A percentile compares a stretch with the other conserved stretches of the same genome.
Evolutionary conservation across 2,888 invertebrate species (phyloP).

Genomic region (Drosophila mimetica): DNA sequence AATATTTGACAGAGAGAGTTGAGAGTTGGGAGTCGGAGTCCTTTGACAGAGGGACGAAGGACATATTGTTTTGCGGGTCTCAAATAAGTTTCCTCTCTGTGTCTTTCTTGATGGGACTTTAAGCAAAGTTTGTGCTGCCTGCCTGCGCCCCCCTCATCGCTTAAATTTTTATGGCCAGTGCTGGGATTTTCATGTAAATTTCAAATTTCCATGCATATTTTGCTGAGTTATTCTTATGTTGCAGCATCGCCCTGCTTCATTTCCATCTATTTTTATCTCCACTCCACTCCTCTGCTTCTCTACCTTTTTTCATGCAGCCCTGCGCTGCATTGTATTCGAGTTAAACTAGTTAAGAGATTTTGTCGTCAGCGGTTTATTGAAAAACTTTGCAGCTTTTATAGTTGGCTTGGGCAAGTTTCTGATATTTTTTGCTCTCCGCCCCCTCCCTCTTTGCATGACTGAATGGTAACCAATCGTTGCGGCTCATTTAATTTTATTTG

Average conservation of each 20-base stretch:
- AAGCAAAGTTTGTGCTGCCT: slow-evolving; percentile 32
- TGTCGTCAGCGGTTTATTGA: slow-evolving; percentile 65
- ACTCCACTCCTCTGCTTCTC: neutral
- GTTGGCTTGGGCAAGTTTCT: slow-evolving; percentile 40
- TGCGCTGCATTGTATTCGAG: slow-evolving; percentile 41
- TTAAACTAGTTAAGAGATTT: slow-evolving; percentile 73
- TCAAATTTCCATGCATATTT: slow-evolving; percentile 75
- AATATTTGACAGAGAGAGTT: slow-evolving; percentile 58
- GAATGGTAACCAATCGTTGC: slow-evolving; percentile 52
- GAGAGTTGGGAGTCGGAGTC: slow-evolving; percentile 2
- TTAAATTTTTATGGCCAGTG: slow-evolving; percentile 52
- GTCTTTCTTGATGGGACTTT: slow-evolving; percentile 38
- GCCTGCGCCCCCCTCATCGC: neutral
- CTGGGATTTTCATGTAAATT: slow-evolving; percentile 68
- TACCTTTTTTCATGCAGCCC: neutral
- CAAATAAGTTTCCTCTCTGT: slow-evolving; percentile 13
- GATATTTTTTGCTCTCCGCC: neutral
- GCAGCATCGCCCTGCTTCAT: slow-evolving; percentile 18
- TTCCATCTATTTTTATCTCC: slow-evolving; percentile 22
- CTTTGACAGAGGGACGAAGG: neutral
- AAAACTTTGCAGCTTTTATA: slow-evolving; percentile 60
- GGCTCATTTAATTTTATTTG: slow-evolving; percentile 66
- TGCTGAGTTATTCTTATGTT: slow-evolving; percentile 52
- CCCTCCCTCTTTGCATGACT: slow-evolving; percentile 4
- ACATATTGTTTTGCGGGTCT: slow-evolving; percentile 35